Conservation (phyloP, 1,140 invertebrate genomes). For the Platorchestia sp. region DNA sequence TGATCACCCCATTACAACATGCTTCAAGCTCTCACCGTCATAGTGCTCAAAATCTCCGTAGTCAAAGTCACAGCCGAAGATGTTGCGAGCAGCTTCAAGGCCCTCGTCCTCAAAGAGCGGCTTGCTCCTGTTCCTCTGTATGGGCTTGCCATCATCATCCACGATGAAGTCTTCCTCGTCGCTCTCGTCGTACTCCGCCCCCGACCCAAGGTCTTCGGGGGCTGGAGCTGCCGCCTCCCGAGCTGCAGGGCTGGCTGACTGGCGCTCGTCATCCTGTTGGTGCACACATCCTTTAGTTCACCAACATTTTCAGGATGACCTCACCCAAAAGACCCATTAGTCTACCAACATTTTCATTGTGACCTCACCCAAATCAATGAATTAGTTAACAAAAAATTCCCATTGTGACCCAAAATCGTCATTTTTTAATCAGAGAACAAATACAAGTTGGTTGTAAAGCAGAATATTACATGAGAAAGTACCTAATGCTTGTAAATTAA, state of each 20-base stretch:
- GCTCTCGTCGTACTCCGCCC: constrained; percentile 80
- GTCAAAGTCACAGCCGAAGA: constrained; percentile 99
- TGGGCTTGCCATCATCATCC: constrained; percentile 93
- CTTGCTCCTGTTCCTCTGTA: constrained; percentile 86
- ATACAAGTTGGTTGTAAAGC: too few relatives aligned
- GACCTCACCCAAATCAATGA: too few relatives aligned
- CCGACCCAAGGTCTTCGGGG: constrained; percentile 77
- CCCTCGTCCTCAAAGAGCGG: constrained; percentile 90
- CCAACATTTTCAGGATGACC: too few relatives aligned
- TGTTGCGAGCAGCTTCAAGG: constrained; percentile 98
- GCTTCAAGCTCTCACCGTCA: constrained; percentile 81
- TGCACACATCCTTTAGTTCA: neutral
- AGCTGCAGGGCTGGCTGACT: constrained; percentile 71
- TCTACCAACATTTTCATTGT: too few relatives aligned
- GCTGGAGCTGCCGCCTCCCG: constrained; percentile 63
- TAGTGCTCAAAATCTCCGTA: constrained; percentile 77
- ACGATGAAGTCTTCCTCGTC: constrained; percentile 93
- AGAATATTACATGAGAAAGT: too few relatives aligned
- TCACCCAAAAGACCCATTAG: too few relatives aligned
- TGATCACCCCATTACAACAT: too few relatives aligned
- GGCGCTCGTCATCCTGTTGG: constrained; percentile 77
- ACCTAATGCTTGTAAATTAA: too few relatives aligned
- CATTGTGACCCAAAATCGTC: too few relatives aligned
- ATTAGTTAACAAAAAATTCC: too few relatives aligned
- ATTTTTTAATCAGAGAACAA: too few relatives aligned